Base-by-base conservation (phyloP, 2,113 vertebrate genomes). In the Toxotes jaculatrix region DNA sequence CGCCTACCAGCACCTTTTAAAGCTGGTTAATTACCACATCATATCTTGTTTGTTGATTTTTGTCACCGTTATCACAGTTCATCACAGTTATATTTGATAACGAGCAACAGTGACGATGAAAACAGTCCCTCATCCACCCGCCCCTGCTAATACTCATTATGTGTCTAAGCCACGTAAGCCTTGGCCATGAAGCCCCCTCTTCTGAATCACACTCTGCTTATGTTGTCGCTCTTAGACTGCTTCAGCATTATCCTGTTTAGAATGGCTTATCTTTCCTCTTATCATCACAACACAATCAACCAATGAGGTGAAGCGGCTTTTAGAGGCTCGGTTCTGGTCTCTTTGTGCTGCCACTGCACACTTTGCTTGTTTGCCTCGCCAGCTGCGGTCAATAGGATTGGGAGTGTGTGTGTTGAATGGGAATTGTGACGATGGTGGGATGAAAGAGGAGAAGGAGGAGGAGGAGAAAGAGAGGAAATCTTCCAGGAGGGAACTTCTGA, bases 371-470 rank as follows among this genome's bases (percentile, higher is more conserved):
- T 87, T 75, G 74, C 77, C 66, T 78, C 23, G 8, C 73, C 62
- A 43, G 84, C 84, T 62, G 87, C 82, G 88, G 88, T 93, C 88
- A 91, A 81, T 53, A 67, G 69, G 84, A 88, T 68, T 51, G 84
- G 47, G 74, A 42, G 83, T 13, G 82, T 81, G 74, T 78, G 87
- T 23, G 60, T 21, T 87, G 91, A 89, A 89, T 88, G 60, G 71
- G 80, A 90, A 91, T 85, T 64, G 77, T 42, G 49, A 66, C 38
- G 74, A 80, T 4, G 64, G 69, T n/a, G 59, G 31, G 65, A 56
- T 31, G 67, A 62, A 47, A 51, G 45, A n/a, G 57, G 55, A 31
- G 45, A 17, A 6, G 10, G 53, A 57, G 16, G 23, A 67, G 78
- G 49, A 74, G 61, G 65, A 66, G 82, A 38, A 56, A 21, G 55